These are phyloP conservation scores for Stegana nigrithorax DNA, from an alignment of 2,888 invertebrate species.

Conservation along the genomic window DNA sequence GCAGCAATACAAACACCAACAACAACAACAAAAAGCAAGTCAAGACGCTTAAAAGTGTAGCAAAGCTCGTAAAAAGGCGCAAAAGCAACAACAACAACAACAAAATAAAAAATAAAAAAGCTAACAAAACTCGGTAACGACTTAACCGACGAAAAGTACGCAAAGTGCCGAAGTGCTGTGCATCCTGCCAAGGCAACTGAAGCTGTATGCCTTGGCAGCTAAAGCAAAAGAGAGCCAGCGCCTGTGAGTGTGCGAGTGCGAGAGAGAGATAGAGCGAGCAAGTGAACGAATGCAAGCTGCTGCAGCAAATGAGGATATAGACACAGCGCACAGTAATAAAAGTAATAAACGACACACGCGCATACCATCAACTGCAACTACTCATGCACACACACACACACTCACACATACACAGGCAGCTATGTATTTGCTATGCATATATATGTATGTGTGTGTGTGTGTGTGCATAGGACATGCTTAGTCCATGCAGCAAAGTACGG, in stretches of 20 bases:
- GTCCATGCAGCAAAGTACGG: too few species aligned
- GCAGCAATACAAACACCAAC: conserved; percentile 14
- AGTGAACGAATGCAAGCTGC: conserved; percentile 21
- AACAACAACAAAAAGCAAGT: conserved; percentile 9
- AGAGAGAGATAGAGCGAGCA: conserved; percentile 9
- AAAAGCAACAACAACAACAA: conserved; percentile 48
- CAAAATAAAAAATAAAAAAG: conserved; percentile 31
- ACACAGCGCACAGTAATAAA: conserved; percentile 48
- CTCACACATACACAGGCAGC: conserved; percentile 13
- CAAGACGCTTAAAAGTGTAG: conserved; percentile 4
- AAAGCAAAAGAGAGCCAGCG: too few species aligned
- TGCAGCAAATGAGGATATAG: conserved; percentile 25
- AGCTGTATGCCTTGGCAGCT: background rate
- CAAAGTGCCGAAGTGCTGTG: background rate
- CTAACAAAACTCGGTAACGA: conserved; percentile 52
- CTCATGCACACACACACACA: conserved; percentile 11
- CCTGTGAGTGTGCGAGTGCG: too few species aligned
- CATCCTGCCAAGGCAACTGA: background rate
- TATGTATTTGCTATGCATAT: background rate
- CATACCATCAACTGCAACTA: too few species aligned
- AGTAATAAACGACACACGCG: conserved; percentile 45
- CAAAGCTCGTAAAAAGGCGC: conserved; percentile 33
- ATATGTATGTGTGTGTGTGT: background rate
- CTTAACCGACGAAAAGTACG: conserved; percentile 42
- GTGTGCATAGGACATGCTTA: too few species aligned